Evolutionary conservation across 2,113 vertebrate species (phyloP).

Genomic region (Apteryx owenii): DNA sequence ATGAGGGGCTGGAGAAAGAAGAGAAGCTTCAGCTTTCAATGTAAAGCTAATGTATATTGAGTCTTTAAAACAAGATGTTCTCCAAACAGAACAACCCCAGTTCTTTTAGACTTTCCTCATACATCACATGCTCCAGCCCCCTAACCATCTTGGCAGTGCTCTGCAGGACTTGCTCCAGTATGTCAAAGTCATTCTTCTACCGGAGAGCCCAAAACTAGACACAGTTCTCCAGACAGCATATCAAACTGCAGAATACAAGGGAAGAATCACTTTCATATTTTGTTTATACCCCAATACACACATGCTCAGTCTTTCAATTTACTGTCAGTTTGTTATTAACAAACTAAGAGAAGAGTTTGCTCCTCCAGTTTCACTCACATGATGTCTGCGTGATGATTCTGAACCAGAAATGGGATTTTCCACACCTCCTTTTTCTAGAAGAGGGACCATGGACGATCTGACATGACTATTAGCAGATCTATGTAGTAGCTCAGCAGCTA

Average conservation of each 20-base stretch:
- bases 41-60: not conserved
- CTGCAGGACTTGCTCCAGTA: not conserved
- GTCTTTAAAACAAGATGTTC: not conserved
- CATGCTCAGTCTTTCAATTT: not conserved
- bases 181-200: not conserved
- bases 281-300: not conserved
- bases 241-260: not conserved
- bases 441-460: not conserved
- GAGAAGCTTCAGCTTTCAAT: not conserved
- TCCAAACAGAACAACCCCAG: accelerated
- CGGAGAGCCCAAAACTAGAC: too few species aligned
- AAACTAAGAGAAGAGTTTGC: too few species aligned
- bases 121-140: not conserved
- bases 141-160: not conserved
- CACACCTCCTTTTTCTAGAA: accelerated
- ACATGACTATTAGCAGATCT: not conserved
- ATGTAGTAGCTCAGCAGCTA: not conserved
- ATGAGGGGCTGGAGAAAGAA: not conserved
- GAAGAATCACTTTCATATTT: not conserved
- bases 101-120: not conserved
- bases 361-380: not conserved
- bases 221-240: not conserved
- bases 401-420: not conserved
- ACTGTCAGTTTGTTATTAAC: not conserved
- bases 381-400: not conserved